phyloP scores from a whole-genome alignment of 2,888 invertebrate genomes.

The Aricia artaxerxes region DNA sequence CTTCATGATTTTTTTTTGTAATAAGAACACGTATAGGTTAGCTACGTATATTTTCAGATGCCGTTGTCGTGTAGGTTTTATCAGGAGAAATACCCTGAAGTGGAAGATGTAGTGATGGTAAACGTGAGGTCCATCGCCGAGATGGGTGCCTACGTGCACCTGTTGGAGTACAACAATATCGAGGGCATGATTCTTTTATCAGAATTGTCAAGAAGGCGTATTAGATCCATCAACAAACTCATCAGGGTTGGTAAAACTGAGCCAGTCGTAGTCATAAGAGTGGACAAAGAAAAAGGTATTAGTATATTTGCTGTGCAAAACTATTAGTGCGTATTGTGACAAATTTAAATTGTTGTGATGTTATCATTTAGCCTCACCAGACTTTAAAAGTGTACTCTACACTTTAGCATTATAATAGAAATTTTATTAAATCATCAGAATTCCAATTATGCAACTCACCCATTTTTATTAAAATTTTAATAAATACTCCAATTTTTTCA shows the following conservation, averaged over 20 bases:
- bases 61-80: slow-evolving; percentile 98
- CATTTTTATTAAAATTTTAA: neutral
- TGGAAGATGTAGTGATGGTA: slow-evolving; percentile 99
- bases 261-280: slow-evolving; percentile 99
- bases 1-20: neutral
- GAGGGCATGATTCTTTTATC: slow-evolving; percentile 99
- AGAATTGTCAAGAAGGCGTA: slow-evolving; percentile 98
- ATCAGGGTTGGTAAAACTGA: slow-evolving; percentile 99
- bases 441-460: neutral
- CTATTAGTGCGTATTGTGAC: neutral
- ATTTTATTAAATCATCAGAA: neutral
- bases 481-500: slow-evolving; percentile 54
- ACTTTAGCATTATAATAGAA: neutral
- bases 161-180: slow-evolving; percentile 98
- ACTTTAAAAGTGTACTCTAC: neutral
- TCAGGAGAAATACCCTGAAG: slow-evolving; percentile 97
- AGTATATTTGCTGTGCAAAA: neutral
- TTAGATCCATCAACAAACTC: slow-evolving; percentile 99
- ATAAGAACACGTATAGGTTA: slow-evolving; percentile 58
- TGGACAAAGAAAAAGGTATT: slow-evolving; percentile 98
- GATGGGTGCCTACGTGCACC: slow-evolving; percentile 99
- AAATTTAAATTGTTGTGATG: neutral
- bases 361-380: neutral
- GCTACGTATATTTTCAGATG: slow-evolving; percentile 79
- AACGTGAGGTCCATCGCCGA: slow-evolving; percentile 99